These are phyloP conservation scores for Engraulis encrasicolus DNA, from an alignment of 2,113 vertebrate genomes.

Conservation along the genomic window DNA sequence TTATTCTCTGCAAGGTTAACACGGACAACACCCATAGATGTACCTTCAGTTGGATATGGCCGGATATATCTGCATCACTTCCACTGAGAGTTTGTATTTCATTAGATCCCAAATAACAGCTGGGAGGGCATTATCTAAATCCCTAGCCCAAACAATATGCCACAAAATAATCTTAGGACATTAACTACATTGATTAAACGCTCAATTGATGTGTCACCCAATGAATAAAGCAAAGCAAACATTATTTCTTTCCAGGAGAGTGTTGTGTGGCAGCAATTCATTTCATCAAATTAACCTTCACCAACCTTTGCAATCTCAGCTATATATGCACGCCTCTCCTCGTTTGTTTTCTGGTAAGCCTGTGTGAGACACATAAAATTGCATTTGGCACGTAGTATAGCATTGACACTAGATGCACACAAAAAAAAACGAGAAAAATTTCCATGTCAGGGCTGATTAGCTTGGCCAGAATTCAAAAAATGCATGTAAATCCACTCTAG, in stretches of 20 bases:
- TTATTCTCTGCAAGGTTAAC: background rate
- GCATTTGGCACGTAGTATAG: background rate
- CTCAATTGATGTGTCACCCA: background rate
- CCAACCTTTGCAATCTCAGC: constrained; percentile 84
- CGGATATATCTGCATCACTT: background rate
- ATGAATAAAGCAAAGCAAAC: background rate
- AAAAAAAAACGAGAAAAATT: background rate
- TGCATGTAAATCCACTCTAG: background rate
- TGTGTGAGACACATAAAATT: constrained; percentile 55
- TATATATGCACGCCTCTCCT: constrained; percentile 75
- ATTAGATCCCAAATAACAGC: background rate
- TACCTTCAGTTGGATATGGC: background rate
- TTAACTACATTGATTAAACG: background rate
- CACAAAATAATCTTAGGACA: background rate
- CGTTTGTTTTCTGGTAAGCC: constrained; percentile 84
- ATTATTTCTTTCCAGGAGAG: background rate
- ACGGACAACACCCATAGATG: background rate
- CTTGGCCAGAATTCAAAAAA: background rate
- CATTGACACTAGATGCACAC: background rate
- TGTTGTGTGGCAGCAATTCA: background rate
- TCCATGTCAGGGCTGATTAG: background rate
- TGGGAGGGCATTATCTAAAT: background rate
- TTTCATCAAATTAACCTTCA: background rate
- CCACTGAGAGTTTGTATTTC: no score
- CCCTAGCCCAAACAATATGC: background rate